A percentile compares a stretch with the other conserved stretches of the same genome.
Evolutionary conservation across 2,797 vertebrate genomes (phyloP).

Genomic region (Cyclopterus lumpus): DNA sequence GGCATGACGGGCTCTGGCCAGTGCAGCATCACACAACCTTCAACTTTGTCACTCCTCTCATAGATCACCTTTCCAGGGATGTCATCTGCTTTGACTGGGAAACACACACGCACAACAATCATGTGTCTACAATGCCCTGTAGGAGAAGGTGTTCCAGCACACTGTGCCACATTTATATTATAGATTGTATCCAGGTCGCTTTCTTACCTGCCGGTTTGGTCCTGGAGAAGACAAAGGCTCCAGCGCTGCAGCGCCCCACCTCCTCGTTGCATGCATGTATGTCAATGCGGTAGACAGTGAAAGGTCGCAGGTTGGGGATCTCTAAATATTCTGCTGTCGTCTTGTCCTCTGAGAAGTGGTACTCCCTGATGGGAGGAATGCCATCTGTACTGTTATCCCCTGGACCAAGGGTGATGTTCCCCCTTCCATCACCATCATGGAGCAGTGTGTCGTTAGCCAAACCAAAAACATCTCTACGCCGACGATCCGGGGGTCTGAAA

Average conservation of each 20-base stretch:
- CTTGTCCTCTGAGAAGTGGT: constrained; percentile 88
- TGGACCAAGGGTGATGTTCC: constrained; percentile 75
- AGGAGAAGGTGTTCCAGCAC: background rate
- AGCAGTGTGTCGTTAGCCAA: constrained; percentile 86
- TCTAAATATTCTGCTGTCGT: constrained; percentile 88
- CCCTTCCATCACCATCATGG: constrained; percentile 52
- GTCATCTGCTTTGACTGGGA: constrained; percentile 92
- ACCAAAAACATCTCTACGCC: constrained; percentile 89
- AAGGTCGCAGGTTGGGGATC: constrained; percentile 91
- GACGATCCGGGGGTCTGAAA: constrained; percentile 87
- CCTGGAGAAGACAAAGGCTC: constrained; percentile 94
- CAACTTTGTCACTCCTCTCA: constrained; percentile 88
- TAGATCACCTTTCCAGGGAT: constrained; percentile 90
- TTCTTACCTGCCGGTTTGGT: constrained; percentile 94
- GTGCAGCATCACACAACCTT: constrained; percentile 89
- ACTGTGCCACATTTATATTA: background rate
- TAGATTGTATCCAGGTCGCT: background rate
- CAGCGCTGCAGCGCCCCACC: constrained; percentile 92
- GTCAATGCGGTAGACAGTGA: constrained; percentile 96
- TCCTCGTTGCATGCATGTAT: constrained; percentile 97
- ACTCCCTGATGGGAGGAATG: constrained; percentile 86
- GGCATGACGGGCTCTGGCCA: constrained; percentile 92
- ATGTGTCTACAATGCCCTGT: background rate
- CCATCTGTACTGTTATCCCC: constrained; percentile 87
- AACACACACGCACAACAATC: constrained; percentile 37